phyloP scores from a whole-genome alignment of 2,888 invertebrate genomes.

The Standfussiana lucernea region DNA sequence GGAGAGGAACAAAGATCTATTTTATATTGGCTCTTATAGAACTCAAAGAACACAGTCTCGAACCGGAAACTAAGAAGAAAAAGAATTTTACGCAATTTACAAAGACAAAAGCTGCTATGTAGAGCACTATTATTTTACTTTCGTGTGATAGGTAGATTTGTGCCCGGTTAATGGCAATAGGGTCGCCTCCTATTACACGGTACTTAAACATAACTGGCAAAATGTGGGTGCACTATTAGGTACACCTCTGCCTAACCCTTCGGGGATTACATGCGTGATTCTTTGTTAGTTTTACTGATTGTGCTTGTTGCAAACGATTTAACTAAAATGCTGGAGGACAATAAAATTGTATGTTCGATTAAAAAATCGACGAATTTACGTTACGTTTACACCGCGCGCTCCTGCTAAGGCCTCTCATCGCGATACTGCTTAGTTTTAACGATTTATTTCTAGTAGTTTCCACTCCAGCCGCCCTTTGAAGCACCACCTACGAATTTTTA shows the following conservation, averaged over 20 bases:
- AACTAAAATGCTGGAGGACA: no score
- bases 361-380: no score
- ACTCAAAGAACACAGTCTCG: slow-evolving; percentile 20
- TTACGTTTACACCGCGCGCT: no score
- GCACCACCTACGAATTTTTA: no score
- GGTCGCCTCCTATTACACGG: not conserved
- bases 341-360: no score
- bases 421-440: no score
- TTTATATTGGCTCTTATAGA: slow-evolving; percentile 48
- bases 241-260: not conserved
- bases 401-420: no score
- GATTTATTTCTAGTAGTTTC: no score
- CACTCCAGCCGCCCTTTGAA: no score
- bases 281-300: no score
- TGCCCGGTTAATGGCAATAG: not conserved
- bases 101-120: not conserved
- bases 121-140: not conserved
- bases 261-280: not conserved
- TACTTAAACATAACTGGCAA: not conserved
- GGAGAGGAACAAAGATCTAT: slow-evolving; percentile 34
- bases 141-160: no score
- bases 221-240: not conserved
- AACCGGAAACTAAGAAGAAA: slow-evolving; percentile 9
- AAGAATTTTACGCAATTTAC: slow-evolving; percentile 10
- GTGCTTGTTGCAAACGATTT: no score